Percentiles rank a stretch among this genome's conserved stretches.
Conservation (phyloP, 2,888 invertebrate genomes). For the Campaea margaritaria region DNA sequence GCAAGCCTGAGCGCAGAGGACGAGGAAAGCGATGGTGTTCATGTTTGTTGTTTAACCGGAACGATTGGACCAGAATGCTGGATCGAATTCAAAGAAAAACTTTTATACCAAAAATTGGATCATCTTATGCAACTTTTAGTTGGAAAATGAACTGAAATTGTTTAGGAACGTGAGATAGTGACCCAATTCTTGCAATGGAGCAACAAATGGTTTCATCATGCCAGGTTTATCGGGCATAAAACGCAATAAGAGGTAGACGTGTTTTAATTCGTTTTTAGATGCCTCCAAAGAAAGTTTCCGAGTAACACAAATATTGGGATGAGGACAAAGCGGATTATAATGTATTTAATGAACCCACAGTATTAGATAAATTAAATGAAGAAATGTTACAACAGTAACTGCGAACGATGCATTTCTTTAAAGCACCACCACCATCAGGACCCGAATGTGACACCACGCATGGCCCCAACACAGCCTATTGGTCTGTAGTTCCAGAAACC, state of each 20-base stretch:
- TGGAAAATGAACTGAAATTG: neutral
- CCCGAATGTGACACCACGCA: too few relatives aligned
- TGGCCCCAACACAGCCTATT: too few relatives aligned
- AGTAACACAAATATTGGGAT: neutral
- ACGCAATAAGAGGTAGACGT: conserved; percentile 12
- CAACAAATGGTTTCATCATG: conserved; percentile 4
- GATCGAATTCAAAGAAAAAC: neutral
- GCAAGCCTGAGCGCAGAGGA: conserved; percentile 41
- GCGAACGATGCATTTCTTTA: too few relatives aligned
- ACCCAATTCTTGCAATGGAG: conserved; percentile 19
- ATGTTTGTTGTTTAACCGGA: conserved; percentile 17
- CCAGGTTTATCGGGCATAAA: conserved; percentile 1
- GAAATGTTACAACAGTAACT: neutral
- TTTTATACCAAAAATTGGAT: conserved; percentile 11
- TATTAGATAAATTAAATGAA: neutral
- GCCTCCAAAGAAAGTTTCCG: conserved; percentile 1
- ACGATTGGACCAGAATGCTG: conserved; percentile 11
- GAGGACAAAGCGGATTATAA: neutral
- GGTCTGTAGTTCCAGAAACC: too few relatives aligned
- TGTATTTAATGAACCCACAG: too few relatives aligned
- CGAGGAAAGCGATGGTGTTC: conserved; percentile 28
- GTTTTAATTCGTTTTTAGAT: conserved; percentile 5
- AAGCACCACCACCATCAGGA: too few relatives aligned
- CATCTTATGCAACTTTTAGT: conserved; percentile 4
- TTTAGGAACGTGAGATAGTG: conserved; percentile 24